These are phyloP conservation scores for Phylloscopus trochilus DNA, from an alignment of 2,113 vertebrate species.

Conservation along the genomic window DNA sequence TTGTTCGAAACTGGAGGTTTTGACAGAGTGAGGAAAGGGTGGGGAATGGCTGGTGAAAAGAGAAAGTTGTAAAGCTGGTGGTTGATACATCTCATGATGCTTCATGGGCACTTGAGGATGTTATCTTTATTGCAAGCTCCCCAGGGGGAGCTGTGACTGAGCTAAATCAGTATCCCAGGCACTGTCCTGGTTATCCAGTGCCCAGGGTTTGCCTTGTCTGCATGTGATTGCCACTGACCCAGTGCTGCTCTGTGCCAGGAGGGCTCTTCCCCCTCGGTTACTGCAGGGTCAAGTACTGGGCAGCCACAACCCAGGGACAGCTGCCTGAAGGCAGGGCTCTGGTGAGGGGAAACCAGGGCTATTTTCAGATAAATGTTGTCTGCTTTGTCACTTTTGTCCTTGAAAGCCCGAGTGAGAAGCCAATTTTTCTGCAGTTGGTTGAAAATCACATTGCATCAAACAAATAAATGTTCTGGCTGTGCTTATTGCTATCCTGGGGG, in stretches of 20 bases:
- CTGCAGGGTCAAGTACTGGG: neutral
- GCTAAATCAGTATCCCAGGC: neutral
- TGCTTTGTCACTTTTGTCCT: neutral
- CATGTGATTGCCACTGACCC: neutral
- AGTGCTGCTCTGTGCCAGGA: neutral
- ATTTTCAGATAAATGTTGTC: neutral
- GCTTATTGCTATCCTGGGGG: neutral
- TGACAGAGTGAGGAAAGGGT: neutral
- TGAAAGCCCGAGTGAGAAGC: neutral
- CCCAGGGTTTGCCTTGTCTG: neutral
- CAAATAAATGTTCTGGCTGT: neutral
- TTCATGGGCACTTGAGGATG: neutral
- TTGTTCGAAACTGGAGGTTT: neutral
- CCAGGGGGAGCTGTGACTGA: neutral
- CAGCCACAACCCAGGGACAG: neutral
- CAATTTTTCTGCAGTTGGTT: neutral
- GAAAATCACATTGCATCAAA: conserved; percentile 9
- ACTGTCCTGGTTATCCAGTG: neutral
- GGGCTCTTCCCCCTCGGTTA: neutral
- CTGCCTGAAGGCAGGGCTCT: neutral
- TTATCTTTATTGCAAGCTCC: neutral
- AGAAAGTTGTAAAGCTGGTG: neutral
- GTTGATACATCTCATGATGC: neutral
- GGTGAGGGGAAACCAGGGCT: neutral
- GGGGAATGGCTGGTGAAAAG: neutral